Evolutionary conservation across 1,140 invertebrate species (phyloP), one percentile per base, ranked within the genome.

Genomic region (Euglossa dilemma): DNA sequence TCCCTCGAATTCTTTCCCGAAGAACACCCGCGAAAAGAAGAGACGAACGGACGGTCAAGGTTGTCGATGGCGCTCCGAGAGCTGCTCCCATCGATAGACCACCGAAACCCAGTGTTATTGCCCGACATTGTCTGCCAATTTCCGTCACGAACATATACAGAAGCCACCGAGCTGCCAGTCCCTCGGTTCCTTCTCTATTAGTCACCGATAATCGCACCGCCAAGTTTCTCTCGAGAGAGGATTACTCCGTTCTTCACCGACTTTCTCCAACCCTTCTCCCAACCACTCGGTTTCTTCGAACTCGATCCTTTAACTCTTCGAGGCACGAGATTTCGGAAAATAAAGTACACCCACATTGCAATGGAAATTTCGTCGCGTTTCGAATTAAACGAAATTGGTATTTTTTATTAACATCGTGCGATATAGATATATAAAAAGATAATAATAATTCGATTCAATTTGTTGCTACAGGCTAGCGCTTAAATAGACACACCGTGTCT

Each of bases 111-210:
- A 59, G 71, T 74, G 71, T 74, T 74, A 74, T 74, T 74, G 71
- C 36, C 56, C 71, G 71, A 74, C 71, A 74, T 74, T 74, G 56
- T 59, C 71, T 74, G 71, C 71, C 71, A 74, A 74, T 74, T 74
- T 74, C 71, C 71, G 36, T 71, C 69, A 52, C 47, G n/a, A 71
- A 6, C 69, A 20, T 28, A 52, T 71, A 71, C 69, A 71, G 25
- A 74, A 57, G 28, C 36, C 28, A 16, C 54, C n/a, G 14, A 23
- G 28, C 9, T 74, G 71, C 71, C 71, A 74, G 57, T 74, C 71
- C 4, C 20, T 25, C 36, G 25, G 18, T 50, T 74, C 54, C 23
- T 43, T 25, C 50, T 45, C 71, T 47, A 74, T 74, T 74, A 74
- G 71, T 74, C 71, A 74, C 71, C 54, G 71, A 74, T 74, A 74